A percentile compares a stretch with the other conserved stretches of the same genome.
These are phyloP conservation scores for Brachyptera risi DNA, from an alignment of 2,888 invertebrate genomes.

Conservation along the genomic window DNA sequence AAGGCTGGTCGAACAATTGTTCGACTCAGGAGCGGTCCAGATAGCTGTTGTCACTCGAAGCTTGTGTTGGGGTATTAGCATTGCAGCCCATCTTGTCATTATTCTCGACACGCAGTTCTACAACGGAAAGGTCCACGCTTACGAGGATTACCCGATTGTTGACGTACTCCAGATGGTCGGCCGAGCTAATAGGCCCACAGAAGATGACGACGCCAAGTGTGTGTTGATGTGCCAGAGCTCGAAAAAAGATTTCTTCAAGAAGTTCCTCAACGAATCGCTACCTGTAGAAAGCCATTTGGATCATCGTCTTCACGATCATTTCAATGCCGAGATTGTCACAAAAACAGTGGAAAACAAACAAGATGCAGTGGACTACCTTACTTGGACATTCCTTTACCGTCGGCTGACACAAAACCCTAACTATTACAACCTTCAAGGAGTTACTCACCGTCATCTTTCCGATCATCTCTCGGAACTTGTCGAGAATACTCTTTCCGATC, in stretches of 20 bases:
- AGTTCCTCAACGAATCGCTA: slow-evolving; percentile 93
- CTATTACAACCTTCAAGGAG: slow-evolving; percentile 94
- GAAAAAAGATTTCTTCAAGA: slow-evolving; percentile 98
- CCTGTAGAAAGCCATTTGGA: slow-evolving; percentile 98
- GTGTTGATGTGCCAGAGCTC: slow-evolving; percentile 96
- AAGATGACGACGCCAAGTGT: slow-evolving; percentile 91
- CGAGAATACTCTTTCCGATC: slow-evolving; percentile 88
- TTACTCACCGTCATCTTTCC: slow-evolving; percentile 94
- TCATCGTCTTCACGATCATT: slow-evolving; percentile 97
- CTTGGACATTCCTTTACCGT: slow-evolving; percentile 98
- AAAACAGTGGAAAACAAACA: slow-evolving; percentile 99
- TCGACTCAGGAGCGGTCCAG: slow-evolving; percentile 89
- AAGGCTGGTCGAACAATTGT: slow-evolving; percentile 86
- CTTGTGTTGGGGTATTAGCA: slow-evolving; percentile 88
- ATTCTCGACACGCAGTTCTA: slow-evolving; percentile 95
- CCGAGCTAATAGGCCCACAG: slow-evolving; percentile 86
- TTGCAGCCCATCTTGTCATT: slow-evolving; percentile 89
- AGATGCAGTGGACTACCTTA: slow-evolving; percentile 98
- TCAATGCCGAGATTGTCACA: slow-evolving; percentile 99
- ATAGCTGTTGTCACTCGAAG: slow-evolving; percentile 89
- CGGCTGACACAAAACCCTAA: slow-evolving; percentile 98
- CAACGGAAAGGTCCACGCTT: slow-evolving; percentile 71
- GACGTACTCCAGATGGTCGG: slow-evolving; percentile 98
- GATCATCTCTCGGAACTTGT: slow-evolving; percentile 98
- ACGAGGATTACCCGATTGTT: slow-evolving; percentile 97